phyloP scores from a whole-genome alignment of 2,113 vertebrate species.

The Psittacus erithacus region DNA sequence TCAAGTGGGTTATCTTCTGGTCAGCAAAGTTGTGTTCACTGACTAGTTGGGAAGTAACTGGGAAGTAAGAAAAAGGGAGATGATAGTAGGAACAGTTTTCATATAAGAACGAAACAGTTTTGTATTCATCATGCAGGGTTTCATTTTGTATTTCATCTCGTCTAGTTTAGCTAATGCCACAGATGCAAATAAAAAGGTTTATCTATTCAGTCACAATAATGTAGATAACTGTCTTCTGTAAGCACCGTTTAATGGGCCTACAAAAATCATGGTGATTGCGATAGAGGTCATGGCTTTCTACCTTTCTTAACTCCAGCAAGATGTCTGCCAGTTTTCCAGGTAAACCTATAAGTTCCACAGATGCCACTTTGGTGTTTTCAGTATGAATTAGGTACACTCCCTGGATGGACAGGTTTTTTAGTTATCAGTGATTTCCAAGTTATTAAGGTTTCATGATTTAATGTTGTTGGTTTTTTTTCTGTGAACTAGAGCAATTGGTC shows the following conservation, averaged over 20 bases:
- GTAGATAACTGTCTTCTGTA: neutral
- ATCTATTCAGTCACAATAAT: neutral
- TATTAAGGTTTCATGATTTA: neutral
- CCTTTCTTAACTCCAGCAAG: neutral
- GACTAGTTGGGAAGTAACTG: neutral
- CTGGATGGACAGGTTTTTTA: neutral
- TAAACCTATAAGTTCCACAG: neutral
- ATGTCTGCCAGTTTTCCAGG: neutral
- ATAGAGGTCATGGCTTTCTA: neutral
- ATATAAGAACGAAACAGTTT: neutral
- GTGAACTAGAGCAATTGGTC: neutral
- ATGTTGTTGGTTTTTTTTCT: neutral
- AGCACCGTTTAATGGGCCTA: neutral
- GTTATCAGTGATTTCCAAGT: neutral
- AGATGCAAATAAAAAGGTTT: neutral
- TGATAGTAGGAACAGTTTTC: neutral
- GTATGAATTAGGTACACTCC: neutral
- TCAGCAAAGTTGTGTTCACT: neutral
- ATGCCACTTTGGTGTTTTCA: neutral
- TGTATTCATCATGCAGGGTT: neutral
- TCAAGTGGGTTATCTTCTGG: neutral
- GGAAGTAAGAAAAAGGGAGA: neutral
- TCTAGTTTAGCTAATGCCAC: neutral
- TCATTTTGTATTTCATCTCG: neutral
- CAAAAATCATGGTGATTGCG: neutral